These are phyloP conservation scores for Plodia interpunctella DNA, from an alignment of 1,140 invertebrate species.

Conservation along the genomic window DNA sequence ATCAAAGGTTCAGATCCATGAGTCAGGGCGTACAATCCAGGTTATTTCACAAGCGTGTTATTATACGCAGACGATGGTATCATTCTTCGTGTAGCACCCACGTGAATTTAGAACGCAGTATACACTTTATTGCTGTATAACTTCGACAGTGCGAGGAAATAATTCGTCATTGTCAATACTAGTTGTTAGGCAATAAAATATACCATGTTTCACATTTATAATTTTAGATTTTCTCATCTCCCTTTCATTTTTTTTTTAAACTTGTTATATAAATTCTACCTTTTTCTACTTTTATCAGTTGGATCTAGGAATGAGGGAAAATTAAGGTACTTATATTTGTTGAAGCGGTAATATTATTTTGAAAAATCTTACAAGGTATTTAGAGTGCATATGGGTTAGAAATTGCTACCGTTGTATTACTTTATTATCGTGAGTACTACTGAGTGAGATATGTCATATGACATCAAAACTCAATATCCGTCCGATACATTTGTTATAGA, in stretches of 20 bases:
- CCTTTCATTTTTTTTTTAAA: too few species aligned
- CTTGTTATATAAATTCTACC: too few species aligned
- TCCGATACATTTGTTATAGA: constrained; percentile 58
- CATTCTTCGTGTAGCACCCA: constrained; percentile 32
- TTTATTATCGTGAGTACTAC: neutral
- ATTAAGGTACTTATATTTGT: too few species aligned
- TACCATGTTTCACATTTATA: neutral
- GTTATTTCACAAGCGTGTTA: constrained; percentile 35
- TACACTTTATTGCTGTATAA: constrained; percentile 24
- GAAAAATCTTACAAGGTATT: too few species aligned
- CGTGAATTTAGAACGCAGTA: constrained; percentile 34
- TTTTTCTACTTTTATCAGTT: too few species aligned
- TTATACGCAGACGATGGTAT: constrained; percentile 34
- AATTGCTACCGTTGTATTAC: too few species aligned
- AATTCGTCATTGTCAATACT: constrained; percentile 66
- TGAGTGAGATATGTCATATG: constrained; percentile 47
- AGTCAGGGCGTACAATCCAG: constrained; percentile 20
- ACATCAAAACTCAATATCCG: constrained; percentile 66
- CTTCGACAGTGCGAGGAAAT: constrained; percentile 43
- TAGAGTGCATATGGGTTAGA: too few species aligned
- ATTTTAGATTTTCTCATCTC: constrained; percentile 6
- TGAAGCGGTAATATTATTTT: too few species aligned
- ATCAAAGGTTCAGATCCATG: constrained; percentile 16
- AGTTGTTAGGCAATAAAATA: neutral
- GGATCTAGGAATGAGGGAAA: too few species aligned